Base-by-base conservation (phyloP, 2,797 vertebrate species). In the Hydrocynus forskahlii region DNA sequence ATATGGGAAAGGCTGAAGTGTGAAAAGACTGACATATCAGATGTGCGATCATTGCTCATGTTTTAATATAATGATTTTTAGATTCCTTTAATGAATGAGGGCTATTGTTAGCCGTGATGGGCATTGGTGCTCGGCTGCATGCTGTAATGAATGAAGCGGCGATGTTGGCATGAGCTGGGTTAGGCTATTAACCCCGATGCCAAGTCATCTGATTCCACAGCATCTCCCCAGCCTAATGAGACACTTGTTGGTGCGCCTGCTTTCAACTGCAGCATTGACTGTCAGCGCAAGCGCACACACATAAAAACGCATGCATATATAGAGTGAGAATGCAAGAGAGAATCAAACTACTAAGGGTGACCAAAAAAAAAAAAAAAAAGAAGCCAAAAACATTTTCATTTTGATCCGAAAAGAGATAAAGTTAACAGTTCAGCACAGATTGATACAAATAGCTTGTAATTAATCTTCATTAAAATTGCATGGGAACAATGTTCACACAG, bases 171-270 rank as follows among this genome's bases (percentile, higher is more conserved):
- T 93, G 92, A 92, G 91, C 91, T 77, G 85, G 91, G 92, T 89
- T 89, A 93, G 88, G 89, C 92, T 94, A 93, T 94, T 94, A 94
- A 94, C 93, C 93, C 91, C 92, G 89, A 88, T 90, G 91, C 91
- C 92, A 93, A 91, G 89, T 87, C 87, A 88, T 91, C 92, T 91
- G 90, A 92, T 93, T 92, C 92, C 92, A 88, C 87, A 72, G 83
- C 67, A 77, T 84, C 83, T 83, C 75, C 66, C 69, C 57, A 21
- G 81, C 75, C 83, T 86, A 86, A 84, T 84, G 85, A 86, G 81
- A 84, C 85, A 86, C 81, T 84, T 80, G 80, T 84, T 78, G 81
- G 71, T 86, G 71, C 66, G 80, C 74, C 81, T 81, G 85, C 75
- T 60, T 84, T 80, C 83, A 84, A 66, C 76, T 79, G 62, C 77